Evolutionary conservation across 2,888 invertebrate genomes (phyloP), one percentile per base, ranked within the genome.

Genomic region (Cephalotes varians): DNA sequence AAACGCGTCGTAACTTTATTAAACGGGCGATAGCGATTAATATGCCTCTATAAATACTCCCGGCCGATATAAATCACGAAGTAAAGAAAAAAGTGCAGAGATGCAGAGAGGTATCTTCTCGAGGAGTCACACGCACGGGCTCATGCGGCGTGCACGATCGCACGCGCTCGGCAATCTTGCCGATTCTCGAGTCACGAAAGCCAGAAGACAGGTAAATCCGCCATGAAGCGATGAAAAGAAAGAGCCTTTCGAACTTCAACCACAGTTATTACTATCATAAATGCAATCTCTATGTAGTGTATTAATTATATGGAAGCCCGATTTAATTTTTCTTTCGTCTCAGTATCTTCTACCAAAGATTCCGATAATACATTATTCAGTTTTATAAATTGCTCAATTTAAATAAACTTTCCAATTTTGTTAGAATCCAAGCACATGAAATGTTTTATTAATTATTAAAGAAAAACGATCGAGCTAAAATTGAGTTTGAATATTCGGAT

Each of bases 101-200:
- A 47, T 21, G 80, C 67, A 7, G 64, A 28, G 69, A 44, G 73
- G 31, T 49, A 73, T 69, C 71, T 47, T 62, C 83, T 62, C 51
- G 56, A 64, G 74, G 60, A 54, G 62, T 60, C 81, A 81, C 85
- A 86, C 85, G 86, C 86, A 85, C 86, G 85, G 74, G 71, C 87
- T 88, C 89, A 88, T 86, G 89, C 89, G 87, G 88, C 76, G 88
- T 44, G 74, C 60, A 82, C 82, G 86, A 74, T 67, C 83, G 76
- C 67, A 37, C 77, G 76, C 82, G 74, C 77, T 34, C 81, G 77
- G 76, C 67, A 80, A 76, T 69, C 74, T 74, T 47, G 73, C 67
- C 37, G 67, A 83, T 84, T 82, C 81, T 62, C 79, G 37, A 67
- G 81, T 79, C 82, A 69, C 80, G 86, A 76, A 58, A 79, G 62